A percentile compares a stretch with the other conserved stretches of the same genome.
These are phyloP conservation scores for Hippocampus comes DNA, from an alignment of 2,113 vertebrate genomes.

Conservation along the genomic window DNA sequence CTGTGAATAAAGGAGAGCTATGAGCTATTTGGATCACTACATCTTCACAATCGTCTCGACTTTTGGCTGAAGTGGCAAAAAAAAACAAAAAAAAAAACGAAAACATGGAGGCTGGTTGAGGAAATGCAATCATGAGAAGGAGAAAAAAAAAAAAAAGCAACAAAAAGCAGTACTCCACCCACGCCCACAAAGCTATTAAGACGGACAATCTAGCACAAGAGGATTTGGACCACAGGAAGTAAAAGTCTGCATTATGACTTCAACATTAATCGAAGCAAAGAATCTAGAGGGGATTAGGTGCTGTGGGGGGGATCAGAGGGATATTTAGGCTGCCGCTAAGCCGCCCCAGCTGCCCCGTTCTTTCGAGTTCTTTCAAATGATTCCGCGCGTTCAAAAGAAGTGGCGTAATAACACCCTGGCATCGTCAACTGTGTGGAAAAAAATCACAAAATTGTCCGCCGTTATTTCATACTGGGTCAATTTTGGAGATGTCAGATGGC, in stretches of 20 bases:
- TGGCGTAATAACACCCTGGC: constrained; percentile 14
- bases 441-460: background rate
- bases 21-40: constrained; percentile 48
- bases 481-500: constrained; percentile 7
- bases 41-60: constrained; percentile 39
- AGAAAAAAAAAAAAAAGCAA: background rate
- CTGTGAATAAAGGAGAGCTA: constrained; percentile 5
- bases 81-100: constrained; percentile 22
- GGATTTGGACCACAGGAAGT: constrained; percentile 55
- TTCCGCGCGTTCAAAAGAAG: constrained; percentile 21
- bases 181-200: constrained; percentile 56
- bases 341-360: constrained; percentile 43
- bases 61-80: constrained; percentile 51
- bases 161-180: constrained; percentile 13
- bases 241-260: constrained; percentile 60
- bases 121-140: constrained; percentile 48
- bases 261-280: constrained; percentile 67
- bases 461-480: constrained; percentile 24
- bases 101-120: constrained; percentile 21
- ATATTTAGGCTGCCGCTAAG: constrained; percentile 61
- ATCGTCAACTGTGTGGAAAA: constrained; percentile 11
- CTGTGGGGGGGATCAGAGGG: constrained; percentile 55
- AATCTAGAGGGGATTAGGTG: constrained; percentile 64
- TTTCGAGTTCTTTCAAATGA: constrained; percentile 20
- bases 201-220: constrained; percentile 60